A percentile compares a stretch with the other conserved stretches of the same genome.
These are phyloP conservation scores for Pterocles gutturalis DNA, from an alignment of 2,113 vertebrate species.

Conservation along the genomic window DNA sequence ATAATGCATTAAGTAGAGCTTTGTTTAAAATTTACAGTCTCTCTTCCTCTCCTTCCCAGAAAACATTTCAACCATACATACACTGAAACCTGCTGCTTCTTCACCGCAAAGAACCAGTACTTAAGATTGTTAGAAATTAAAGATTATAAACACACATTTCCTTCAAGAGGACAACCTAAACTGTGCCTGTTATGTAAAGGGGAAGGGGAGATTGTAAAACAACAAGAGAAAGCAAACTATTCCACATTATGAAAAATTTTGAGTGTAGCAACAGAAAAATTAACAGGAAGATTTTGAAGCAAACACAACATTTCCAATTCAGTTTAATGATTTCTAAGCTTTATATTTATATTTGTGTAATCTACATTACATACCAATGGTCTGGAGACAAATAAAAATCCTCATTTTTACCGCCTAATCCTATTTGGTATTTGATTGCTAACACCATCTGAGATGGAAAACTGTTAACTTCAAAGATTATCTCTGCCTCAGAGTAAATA, in stretches of 20 bases:
- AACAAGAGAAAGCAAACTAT: neutral
- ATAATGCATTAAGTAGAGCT: neutral
- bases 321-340: neutral
- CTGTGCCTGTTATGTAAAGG: neutral
- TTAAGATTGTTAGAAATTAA: neutral
- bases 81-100: neutral
- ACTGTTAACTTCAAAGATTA: neutral
- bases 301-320: neutral
- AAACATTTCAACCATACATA: neutral
- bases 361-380: neutral
- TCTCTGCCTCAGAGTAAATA: conserved; percentile 16
- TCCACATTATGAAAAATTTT: neutral
- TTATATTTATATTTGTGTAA: neutral
- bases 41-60: neutral
- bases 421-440: neutral
- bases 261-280: neutral
- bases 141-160: neutral
- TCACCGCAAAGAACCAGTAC: neutral
- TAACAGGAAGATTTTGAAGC: neutral
- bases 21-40: neutral
- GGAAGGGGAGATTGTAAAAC: neutral
- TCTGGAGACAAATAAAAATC: neutral
- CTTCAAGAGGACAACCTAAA: neutral
- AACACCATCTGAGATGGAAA: neutral
- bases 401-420: neutral